Evolutionary conservation across 2,113 vertebrate genomes (phyloP).

Genomic region (Corynorhinus townsendii): DNA sequence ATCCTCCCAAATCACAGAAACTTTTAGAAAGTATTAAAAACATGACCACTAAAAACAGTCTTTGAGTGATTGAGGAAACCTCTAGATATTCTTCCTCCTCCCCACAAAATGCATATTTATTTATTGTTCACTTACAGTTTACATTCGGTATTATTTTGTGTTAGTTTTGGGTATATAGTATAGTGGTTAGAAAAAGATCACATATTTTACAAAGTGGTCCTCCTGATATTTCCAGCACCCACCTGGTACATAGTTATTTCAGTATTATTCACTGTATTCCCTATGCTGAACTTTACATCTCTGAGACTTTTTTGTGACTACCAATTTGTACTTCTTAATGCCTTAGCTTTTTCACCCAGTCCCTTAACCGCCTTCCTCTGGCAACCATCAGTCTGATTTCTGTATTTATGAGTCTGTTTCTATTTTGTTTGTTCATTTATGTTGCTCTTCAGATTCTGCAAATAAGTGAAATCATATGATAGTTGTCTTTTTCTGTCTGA

Average conservation of each 20-base stretch:
- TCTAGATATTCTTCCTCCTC: background rate
- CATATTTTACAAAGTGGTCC: background rate
- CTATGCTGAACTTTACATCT: background rate
- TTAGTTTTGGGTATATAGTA: background rate
- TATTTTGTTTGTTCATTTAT: background rate
- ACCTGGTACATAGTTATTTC: background rate
- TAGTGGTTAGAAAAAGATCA: background rate
- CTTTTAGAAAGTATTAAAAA: conserved; percentile 14
- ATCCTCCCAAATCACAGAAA: background rate
- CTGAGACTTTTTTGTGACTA: background rate
- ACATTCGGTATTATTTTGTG: background rate
- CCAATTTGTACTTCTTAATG: background rate
- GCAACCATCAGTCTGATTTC: background rate
- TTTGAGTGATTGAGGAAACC: background rate
- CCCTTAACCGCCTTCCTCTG: background rate
- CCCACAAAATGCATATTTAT: background rate
- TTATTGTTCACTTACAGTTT: background rate
- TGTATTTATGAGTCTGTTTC: background rate
- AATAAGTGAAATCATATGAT: background rate
- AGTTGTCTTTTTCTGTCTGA: background rate
- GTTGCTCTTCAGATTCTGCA: background rate
- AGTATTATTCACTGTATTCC: background rate
- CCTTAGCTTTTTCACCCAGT: background rate
- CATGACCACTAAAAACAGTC: background rate
- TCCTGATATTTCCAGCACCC: background rate